Evolutionary conservation across 2,797 vertebrate genomes (phyloP).

Genomic region (Cheirogaleus major): DNA sequence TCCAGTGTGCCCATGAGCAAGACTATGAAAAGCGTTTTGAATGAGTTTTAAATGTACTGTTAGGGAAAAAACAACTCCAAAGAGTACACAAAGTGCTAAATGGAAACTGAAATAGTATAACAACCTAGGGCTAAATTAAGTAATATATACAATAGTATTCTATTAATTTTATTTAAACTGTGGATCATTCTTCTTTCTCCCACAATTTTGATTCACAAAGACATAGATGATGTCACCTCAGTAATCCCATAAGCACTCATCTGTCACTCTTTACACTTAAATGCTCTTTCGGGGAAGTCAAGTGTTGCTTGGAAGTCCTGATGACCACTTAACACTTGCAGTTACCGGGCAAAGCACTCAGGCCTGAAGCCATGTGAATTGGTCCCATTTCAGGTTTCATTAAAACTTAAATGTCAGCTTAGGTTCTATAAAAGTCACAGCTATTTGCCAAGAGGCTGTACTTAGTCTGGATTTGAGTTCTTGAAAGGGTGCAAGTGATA

Average conservation of each 20-base stretch:
- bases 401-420: slow-evolving; percentile 39
- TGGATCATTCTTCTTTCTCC: neutral
- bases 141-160: neutral
- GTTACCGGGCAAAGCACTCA: neutral
- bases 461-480: neutral
- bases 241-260: neutral
- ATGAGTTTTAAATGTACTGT: neutral
- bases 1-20: neutral
- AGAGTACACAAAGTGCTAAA: neutral
- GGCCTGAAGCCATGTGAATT: neutral
- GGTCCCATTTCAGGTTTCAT: slow-evolving; percentile 8
- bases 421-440: slow-evolving; percentile 7
- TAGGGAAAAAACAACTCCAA: neutral
- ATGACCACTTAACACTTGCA: neutral
- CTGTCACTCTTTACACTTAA: neutral
- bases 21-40: neutral
- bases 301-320: neutral
- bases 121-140: neutral
- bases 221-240: neutral
- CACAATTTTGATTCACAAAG: neutral
- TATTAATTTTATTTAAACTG: neutral
- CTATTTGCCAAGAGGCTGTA: neutral
- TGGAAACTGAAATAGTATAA: neutral
- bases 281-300: neutral
- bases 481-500: neutral